Percentiles rank a stretch among this genome's conserved stretches.
Conservation (phyloP, 2,113 vertebrate genomes). For the Psammodynastes pulverulentus region DNA sequence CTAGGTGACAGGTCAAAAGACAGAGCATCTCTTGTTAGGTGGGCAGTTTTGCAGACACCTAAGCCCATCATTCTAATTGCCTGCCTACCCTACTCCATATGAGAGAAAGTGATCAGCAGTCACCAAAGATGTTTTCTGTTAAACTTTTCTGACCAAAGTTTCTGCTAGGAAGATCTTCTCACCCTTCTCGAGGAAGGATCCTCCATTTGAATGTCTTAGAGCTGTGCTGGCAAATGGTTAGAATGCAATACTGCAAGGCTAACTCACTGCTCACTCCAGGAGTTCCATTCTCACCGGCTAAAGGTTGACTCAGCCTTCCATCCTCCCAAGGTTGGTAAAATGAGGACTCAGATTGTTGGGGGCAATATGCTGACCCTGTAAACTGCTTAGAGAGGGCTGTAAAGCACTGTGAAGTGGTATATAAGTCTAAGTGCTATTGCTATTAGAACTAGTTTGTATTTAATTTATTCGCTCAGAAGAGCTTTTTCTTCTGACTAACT, state of each 20-base stretch:
- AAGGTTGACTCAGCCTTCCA: too few relatives aligned
- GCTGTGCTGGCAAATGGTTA: too few relatives aligned
- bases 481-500: constrained; percentile 43
- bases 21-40: not conserved
- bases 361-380: too few relatives aligned
- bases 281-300: too few relatives aligned
- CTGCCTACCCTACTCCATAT: not conserved
- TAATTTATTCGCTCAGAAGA: constrained; percentile 41
- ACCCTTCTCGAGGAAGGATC: not conserved
- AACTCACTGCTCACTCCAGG: too few relatives aligned
- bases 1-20: not conserved
- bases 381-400: too few relatives aligned
- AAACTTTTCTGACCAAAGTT: not conserved
- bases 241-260: too few relatives aligned
- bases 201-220: not conserved
- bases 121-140: not conserved
- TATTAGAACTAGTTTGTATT: constrained; percentile 10
- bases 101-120: not conserved
- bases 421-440: too few relatives aligned
- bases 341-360: too few relatives aligned
- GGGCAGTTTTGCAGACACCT: not conserved
- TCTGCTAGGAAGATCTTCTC: not conserved
- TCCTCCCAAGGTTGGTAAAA: too few relatives aligned
- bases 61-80: not conserved
- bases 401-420: too few relatives aligned